Conservation (phyloP, 1,140 invertebrate genomes). For the Halyomorpha halys region DNA sequence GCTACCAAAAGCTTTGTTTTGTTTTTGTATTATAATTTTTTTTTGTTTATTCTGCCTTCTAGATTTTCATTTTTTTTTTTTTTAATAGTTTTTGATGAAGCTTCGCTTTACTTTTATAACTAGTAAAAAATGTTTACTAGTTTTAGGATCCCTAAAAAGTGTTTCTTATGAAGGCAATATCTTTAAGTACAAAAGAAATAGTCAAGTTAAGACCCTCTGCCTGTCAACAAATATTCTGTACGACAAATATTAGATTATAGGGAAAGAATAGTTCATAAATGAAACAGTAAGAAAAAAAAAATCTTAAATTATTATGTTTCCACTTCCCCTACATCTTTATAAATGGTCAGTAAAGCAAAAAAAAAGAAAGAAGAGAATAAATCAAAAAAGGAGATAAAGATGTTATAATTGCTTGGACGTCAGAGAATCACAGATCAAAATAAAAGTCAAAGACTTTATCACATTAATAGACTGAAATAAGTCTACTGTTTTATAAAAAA, state of each 20-base stretch:
- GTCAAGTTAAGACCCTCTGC: not conserved
- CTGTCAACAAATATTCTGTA: not conserved
- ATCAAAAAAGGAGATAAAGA: not conserved
- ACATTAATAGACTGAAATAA: not conserved
- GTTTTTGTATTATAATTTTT: not conserved
- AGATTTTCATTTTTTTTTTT: no score
- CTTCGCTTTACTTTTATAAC: no score
- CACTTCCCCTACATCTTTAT: not conserved
- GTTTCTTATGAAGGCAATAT: not conserved
- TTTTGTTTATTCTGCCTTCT: not conserved
- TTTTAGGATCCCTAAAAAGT: constrained; percentile 5
- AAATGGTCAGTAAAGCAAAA: not conserved
- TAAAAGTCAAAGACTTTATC: constrained; percentile 7
- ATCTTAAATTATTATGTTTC: no score
- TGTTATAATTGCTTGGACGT: not conserved
- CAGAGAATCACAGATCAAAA: constrained; percentile 12
- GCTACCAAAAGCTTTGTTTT: constrained; percentile 3
- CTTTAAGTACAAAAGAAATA: constrained; percentile 9
- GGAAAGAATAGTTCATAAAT: no score
- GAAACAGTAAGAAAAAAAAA: no score
- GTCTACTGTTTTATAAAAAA: constrained; percentile 1
- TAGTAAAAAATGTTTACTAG: not conserved
- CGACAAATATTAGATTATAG: no score
- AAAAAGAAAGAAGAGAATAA: not conserved
- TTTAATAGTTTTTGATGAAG: no score